Evolutionary conservation across 2,797 vertebrate species (phyloP), one percentile per base, ranked within the genome.

Genomic region (Gymnoscopelus microlampas): DNA sequence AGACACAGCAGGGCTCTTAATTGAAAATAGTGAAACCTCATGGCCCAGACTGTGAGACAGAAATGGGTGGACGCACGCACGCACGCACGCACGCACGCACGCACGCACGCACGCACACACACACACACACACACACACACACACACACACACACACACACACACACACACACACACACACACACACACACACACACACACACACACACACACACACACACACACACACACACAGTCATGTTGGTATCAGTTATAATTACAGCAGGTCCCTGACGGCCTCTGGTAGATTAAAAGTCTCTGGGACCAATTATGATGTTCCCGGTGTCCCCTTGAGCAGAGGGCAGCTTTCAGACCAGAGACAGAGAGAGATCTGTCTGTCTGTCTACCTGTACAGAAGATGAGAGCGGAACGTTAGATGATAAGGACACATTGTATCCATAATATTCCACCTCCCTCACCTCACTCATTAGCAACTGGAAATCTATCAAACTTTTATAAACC

Each of bases 211-310:
- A 29, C 60, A 56, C 14, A 73, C 55, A 51, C 24, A 11, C 55
- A 50, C 65, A 35, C 47, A 19, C 65, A 35, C 39, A 67, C 55
- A 35, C 47, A 29, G 23, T 35, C 50, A 32, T 26, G 24, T 39
- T 26, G 59, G 60, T 81, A 91, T 88, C 84, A 77, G 83, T 93
- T 90, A 91, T 93, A 93, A 93, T 93, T 92, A 93, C 90, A 87
- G 72, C 72, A 70, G 81, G 80, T 89, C 76, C 71, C 82, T 81
- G 88, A 89, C 89, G 87, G 79, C 68, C 74, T 58, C 70, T 82
- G 76, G 71, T 71, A 91, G 90, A 93, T 92, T 91, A 92, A 93
- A 91, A 90, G 90, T 88, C 84, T 80, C 60, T 15, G 68, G 58
- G 78, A 78, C 55, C 24, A 83, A 78, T 77, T 83, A 75, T 77